Evolutionary conservation across 1,140 invertebrate genomes (phyloP), one percentile per base, ranked within the genome.

Genomic region (Zaprionus lachaisei): DNA sequence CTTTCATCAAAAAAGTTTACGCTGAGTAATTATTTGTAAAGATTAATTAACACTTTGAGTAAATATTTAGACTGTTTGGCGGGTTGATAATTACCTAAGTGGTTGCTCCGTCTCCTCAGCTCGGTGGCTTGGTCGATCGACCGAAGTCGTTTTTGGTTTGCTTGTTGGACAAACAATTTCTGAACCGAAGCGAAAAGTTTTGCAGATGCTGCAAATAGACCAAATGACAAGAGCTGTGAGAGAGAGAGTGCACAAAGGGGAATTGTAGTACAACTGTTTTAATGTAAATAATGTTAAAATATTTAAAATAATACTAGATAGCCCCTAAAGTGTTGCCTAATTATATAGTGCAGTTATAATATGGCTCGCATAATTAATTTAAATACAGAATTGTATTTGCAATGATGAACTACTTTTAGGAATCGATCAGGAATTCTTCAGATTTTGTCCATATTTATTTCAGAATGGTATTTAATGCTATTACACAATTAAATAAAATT

Each of bases 41-140:
- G 86, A 91, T 90, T 90, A 90, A 90, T 90, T 90, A 90, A 91
- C 85, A 90, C 85, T 90, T 90, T 81, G 73, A 85, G 91, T 85
- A 91, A 82, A 90, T 89, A 90, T 89, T 90, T 85, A 69, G 76
- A 72, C 69, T 74, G 77, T 67, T 70, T 77, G 79, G 69, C 65
- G 73, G 71, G 41, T 69, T 76, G 73, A 76, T 90, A 91, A 91
- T 90, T 90, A 77, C 72, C 76, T 71, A 77, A 85, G 72, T 79
- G 78, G 17, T 63, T 72, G 34, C 15, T 34, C 31, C 26, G n/a
- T 37, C 51, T 26, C 41, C 24, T 56, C 37, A 54, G 24, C 14
- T 34, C 47, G 41, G 41, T 12, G 15, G 17, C 7, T 12, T 51
- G 20, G 38, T 60, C 47, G 47, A 51, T 51, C 47, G 20, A 51